These are phyloP conservation scores for Alauda arvensis DNA, from an alignment of 2,797 vertebrate genomes.

Conservation along the genomic window DNA sequence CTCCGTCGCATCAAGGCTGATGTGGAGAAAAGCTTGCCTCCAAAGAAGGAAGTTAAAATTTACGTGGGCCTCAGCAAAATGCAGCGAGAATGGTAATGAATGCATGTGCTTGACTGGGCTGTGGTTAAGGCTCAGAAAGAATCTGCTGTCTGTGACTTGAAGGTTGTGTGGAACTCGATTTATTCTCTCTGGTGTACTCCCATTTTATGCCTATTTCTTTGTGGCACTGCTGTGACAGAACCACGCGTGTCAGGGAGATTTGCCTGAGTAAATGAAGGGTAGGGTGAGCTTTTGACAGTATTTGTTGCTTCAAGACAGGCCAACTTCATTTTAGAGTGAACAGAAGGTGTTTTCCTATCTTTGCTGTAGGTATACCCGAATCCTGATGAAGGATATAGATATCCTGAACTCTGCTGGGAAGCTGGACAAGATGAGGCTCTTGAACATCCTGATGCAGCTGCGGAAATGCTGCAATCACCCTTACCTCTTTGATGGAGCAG, in stretches of 20 bases:
- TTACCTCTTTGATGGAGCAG: constrained; percentile 95
- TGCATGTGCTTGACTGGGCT: background rate
- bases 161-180: background rate
- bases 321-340: background rate
- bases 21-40: constrained; percentile 95
- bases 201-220: fast-evolving
- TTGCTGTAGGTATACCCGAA: constrained; percentile 89
- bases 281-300: background rate
- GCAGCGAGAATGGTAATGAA: constrained; percentile 92
- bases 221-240: background rate
- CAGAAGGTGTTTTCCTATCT: background rate
- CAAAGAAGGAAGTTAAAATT: constrained; percentile 97
- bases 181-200: background rate
- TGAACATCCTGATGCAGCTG: constrained; percentile 97
- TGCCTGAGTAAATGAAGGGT: background rate
- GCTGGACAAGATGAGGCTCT: constrained; percentile 95
- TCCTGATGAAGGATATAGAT: constrained; percentile 98
- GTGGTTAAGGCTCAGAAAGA: background rate
- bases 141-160: background rate
- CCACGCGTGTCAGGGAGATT: background rate
- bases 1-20: constrained; percentile 97
- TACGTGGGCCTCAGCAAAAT: constrained; percentile 98
- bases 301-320: background rate
- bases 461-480: constrained; percentile 97
- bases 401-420: constrained; percentile 97